Evolutionary conservation across 2,113 vertebrate genomes (phyloP).

Genomic region (Chloropsis hardwickii): DNA sequence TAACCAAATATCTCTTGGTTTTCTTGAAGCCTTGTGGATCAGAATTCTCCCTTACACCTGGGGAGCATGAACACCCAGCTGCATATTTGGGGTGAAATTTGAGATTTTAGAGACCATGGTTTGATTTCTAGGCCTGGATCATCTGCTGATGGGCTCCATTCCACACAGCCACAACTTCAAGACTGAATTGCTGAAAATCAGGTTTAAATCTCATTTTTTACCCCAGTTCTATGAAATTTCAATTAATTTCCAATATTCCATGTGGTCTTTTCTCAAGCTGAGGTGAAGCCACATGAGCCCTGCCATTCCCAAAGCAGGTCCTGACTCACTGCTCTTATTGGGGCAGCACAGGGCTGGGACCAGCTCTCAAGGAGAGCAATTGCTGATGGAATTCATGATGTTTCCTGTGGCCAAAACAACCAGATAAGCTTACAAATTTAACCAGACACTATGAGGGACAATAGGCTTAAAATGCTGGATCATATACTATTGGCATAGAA

Average conservation of each 20-base stretch:
- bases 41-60: neutral
- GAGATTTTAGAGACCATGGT: neutral
- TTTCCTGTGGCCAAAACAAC: neutral
- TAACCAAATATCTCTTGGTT: neutral
- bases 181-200: neutral
- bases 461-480: neutral
- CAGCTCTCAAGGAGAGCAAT: neutral
- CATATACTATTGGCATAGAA: neutral
- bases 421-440: neutral
- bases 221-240: neutral
- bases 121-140: neutral
- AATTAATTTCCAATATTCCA: neutral
- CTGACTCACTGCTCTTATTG: neutral
- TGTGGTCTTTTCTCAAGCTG: neutral
- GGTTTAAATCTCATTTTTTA: rapidly evolving
- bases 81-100: rapidly evolving
- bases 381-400: neutral
- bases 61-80: neutral
- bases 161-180: neutral
- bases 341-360: neutral
- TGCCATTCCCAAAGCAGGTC: neutral
- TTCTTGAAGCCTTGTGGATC: rapidly evolving
- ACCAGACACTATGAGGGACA: neutral
- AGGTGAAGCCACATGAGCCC: neutral
- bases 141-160: rapidly evolving